Conservation (phyloP, 2,113 vertebrate genomes). For the Corapipo altera region DNA sequence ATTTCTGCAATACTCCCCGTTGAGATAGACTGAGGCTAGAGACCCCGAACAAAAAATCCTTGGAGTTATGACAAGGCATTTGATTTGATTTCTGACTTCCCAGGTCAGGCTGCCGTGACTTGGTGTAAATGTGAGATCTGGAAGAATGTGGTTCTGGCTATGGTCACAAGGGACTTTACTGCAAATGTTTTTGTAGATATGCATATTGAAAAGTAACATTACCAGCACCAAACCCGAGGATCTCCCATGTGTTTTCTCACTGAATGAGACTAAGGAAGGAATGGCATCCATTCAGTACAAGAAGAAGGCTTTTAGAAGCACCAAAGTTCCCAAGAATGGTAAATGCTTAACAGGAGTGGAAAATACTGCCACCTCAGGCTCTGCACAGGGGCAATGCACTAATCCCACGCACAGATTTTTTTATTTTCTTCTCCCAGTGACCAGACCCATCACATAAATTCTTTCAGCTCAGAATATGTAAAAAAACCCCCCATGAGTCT, state of each 20-base stretch:
- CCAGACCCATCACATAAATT: background rate
- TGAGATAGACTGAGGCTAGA: background rate
- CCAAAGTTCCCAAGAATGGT: background rate
- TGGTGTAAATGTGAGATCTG: background rate
- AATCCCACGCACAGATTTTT: background rate
- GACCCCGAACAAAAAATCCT: background rate
- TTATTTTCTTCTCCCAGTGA: background rate
- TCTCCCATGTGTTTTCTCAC: background rate
- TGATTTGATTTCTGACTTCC: background rate
- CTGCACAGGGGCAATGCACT: background rate
- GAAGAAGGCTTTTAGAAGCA: background rate
- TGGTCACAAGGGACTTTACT: background rate
- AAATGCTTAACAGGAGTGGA: background rate
- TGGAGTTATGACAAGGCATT: background rate
- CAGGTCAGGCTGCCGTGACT: background rate
- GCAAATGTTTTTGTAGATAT: background rate
- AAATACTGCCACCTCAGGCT: background rate
- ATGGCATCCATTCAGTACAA: background rate
- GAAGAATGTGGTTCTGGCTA: background rate
- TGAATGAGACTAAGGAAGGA: background rate
- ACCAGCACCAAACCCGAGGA: background rate
- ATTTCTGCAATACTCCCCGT: background rate
- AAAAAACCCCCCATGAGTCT: rapidly evolving
- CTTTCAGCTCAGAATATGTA: background rate
- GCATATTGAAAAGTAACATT: background rate